Evolutionary conservation across 37 sponge, comb jelly and placozoan genomes (phyloP), one percentile per base, ranked within the genome.

Genomic region (Amphimedon queenslandica): DNA sequence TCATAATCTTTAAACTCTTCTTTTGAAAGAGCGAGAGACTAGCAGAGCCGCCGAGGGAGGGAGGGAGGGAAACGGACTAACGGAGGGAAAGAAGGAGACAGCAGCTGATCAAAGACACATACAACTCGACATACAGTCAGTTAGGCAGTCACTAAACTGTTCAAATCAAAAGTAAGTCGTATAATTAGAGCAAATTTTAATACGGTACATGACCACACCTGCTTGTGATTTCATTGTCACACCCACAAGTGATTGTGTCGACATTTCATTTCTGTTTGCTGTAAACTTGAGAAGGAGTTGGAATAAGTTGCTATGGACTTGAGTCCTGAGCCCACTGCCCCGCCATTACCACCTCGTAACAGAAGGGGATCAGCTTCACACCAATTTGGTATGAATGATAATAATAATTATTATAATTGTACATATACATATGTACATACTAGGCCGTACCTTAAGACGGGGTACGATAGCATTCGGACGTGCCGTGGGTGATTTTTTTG

Each of bases 401-500:
- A 33, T 28, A 8, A 57, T 27, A 58, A 24, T 56, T 20, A 33
- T 30, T 34, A 56, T 4, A n/a, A 56, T 31, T 29, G 61, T 11
- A 0, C 33, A n/a, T 40, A 24, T 21, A 5, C 23, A 32, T 31
- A 6, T 58, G 37, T 56, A 37, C 21, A 10, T 73, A 30, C 38
- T 37, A 71, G 74, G 82, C 1, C 75, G 73, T 61, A 70, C 80
- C 0, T 60, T 84, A 10, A 2, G 74, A 16, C 35, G 75, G 5
- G 83, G 89, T 18, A 58, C 51, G 11, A 66, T 30, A 18, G 40
- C 76, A 4, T 25, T 75, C 3, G 86, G 74, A 0, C 34, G 25
- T 0, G 80, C 78, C 30, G 82, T 94, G 3, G 95, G 95, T 8
- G 67, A 79, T 55, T 94, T 90, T 70, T 94, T 94, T 77, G 95